Percentiles rank a stretch among this genome's conserved stretches.
Conservation (phyloP, 92 coral and sea anemone species). For the Umimayanthus kanabou region DNA sequence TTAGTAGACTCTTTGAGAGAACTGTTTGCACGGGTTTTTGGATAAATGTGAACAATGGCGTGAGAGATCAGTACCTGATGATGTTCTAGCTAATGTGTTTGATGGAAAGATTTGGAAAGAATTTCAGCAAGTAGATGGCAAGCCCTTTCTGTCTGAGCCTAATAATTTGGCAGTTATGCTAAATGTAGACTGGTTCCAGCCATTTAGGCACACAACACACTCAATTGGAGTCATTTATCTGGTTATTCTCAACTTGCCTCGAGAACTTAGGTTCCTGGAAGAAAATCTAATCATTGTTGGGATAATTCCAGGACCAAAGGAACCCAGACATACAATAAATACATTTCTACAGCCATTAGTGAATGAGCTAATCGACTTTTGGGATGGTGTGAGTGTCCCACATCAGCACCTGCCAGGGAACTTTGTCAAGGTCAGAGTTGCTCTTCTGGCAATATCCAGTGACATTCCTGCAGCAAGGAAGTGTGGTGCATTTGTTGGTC, state of each 20-base stretch:
- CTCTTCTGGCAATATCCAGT: slow-evolving; percentile 50
- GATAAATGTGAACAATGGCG: slow-evolving; percentile 50
- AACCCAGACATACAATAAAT: slow-evolving; percentile 52
- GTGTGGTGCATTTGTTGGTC: slow-evolving; percentile 73
- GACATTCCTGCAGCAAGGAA: slow-evolving; percentile 64
- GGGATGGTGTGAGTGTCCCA: slow-evolving; percentile 53
- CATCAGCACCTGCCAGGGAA: slow-evolving; percentile 21
- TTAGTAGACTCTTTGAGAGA: slow-evolving; percentile 18
- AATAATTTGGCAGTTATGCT: slow-evolving; percentile 49
- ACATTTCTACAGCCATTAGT: slow-evolving; percentile 56
- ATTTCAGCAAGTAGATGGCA: slow-evolving; percentile 38
- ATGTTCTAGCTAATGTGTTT: slow-evolving; percentile 27
- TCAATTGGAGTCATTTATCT: slow-evolving; percentile 49
- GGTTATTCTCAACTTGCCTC: slow-evolving; percentile 46
- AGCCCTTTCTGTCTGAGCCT: slow-evolving; percentile 11
- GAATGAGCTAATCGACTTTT: slow-evolving; percentile 49
- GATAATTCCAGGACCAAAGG: slow-evolving; percentile 53
- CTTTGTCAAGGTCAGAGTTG: slow-evolving; percentile 37
- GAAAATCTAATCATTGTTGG: slow-evolving; percentile 51
- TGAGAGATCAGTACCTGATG: background rate
- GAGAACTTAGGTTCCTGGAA: slow-evolving; percentile 39
- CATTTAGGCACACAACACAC: slow-evolving; percentile 46
- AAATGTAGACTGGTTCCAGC: slow-evolving; percentile 63
- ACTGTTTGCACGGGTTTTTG: slow-evolving; percentile 11
- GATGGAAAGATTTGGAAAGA: slow-evolving; percentile 54